These are phyloP conservation scores for Sinocyclocheilus anshuiensis DNA, from an alignment of 2,113 vertebrate genomes.

Conservation along the genomic window DNA sequence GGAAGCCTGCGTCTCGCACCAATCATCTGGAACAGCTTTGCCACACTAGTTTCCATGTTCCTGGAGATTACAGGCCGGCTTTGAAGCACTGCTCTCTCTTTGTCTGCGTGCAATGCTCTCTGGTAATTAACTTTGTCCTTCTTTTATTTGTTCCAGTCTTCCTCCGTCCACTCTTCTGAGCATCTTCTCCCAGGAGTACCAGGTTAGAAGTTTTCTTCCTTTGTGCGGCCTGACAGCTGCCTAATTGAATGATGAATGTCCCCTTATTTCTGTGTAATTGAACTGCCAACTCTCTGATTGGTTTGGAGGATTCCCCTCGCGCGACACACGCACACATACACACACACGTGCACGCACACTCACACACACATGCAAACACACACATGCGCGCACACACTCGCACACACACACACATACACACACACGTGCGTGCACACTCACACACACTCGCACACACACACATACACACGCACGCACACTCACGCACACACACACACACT, in stretches of 20 bases:
- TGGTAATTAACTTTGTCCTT: constrained; percentile 99
- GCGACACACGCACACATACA: neutral
- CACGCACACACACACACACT: neutral
- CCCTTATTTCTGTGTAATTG: constrained; percentile 99
- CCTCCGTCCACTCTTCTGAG: constrained; percentile 99
- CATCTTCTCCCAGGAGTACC: constrained; percentile 99
- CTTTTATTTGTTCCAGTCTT: constrained; percentile 99
- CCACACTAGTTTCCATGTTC: constrained; percentile 99
- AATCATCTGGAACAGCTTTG: constrained; percentile 99
- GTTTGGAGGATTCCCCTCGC: constrained; percentile 92
- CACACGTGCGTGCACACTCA: neutral
- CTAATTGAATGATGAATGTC: constrained; percentile 99
- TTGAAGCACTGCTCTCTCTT: constrained; percentile 93
- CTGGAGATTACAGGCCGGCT: constrained; percentile 99
- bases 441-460: constrained; percentile 7
- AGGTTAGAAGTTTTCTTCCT: constrained; percentile 99
- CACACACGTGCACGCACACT: neutral
- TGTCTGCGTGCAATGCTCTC: constrained; percentile 97
- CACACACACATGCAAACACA: no score
- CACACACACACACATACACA: neutral
- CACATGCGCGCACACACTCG: no score
- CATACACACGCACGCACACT: no score
- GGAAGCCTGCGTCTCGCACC: constrained; percentile 74
- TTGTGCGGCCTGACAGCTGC: constrained; percentile 99
- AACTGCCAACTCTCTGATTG: constrained; percentile 99